Conservation (phyloP, 30 jellyfish, hydroid and myxozoan genomes). For the Chrysaora quinquecirrha region DNA sequence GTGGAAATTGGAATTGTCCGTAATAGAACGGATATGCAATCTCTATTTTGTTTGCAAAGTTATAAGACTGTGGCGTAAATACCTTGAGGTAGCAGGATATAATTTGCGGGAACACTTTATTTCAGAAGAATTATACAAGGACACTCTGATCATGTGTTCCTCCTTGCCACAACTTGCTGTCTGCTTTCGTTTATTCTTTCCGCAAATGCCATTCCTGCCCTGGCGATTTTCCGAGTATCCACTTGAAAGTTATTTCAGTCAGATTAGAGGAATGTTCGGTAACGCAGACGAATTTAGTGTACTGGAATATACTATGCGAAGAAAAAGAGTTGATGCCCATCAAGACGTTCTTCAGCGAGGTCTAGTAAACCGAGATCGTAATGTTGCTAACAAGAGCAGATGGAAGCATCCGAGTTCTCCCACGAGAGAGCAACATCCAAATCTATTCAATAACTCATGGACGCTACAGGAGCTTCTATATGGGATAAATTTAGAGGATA, state of each 20-base stretch:
- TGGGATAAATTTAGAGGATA: not conserved
- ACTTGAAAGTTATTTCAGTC: not conserved
- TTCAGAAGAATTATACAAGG: no score
- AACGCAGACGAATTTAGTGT: not conserved
- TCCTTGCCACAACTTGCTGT: no score
- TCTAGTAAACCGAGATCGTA: not conserved
- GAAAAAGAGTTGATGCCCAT: not conserved
- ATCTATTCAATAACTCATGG: not conserved
- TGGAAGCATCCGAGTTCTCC: slow-evolving; percentile 10
- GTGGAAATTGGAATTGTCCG: no score
- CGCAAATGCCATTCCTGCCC: not conserved
- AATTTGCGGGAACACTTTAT: no score
- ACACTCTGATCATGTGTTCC: no score
- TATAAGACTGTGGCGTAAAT: no score
- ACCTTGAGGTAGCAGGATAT: no score
- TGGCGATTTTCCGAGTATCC: not conserved
- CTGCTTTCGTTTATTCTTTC: not conserved
- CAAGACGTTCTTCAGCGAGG: slow-evolving; percentile 6
- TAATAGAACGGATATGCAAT: no score
- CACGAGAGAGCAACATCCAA: not conserved
- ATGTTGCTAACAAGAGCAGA: slow-evolving; percentile 4
- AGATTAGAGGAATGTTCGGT: not conserved
- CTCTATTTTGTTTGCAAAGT: no score
- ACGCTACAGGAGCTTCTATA: not conserved
- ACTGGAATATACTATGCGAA: not conserved